Percentiles rank a stretch among this genome's conserved stretches.
Conservation (phyloP, 1,140 invertebrate genomes). For the Bombyx mori region DNA sequence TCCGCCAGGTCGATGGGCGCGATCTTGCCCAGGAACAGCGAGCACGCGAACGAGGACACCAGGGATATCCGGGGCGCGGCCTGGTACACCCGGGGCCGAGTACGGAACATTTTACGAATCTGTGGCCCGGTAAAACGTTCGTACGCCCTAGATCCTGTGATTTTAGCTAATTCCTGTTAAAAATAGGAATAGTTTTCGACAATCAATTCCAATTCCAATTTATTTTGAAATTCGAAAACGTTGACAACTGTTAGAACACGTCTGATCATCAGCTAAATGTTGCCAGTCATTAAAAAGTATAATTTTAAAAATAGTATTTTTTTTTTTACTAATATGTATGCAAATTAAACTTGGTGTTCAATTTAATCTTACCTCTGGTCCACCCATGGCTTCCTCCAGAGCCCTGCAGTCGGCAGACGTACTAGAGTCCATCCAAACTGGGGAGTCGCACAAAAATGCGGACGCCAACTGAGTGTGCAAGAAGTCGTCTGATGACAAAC, state of each 20-base stretch:
- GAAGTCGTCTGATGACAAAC: slow-evolving; percentile 81
- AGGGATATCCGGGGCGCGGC: slow-evolving; percentile 92
- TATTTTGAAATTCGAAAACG: no score
- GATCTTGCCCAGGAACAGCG: slow-evolving; percentile 90
- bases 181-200: no score
- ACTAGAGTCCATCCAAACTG: slow-evolving; percentile 97
- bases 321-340: no score
- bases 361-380: slow-evolving; percentile 73
- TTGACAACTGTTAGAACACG: no score
- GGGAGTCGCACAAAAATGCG: slow-evolving; percentile 87
- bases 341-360: no score
- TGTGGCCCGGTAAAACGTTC: slow-evolving; percentile 95
- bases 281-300: no score
- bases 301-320: no score
- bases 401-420: slow-evolving; percentile 85
- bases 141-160: slow-evolving; percentile 94
- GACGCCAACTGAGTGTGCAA: slow-evolving; percentile 86
- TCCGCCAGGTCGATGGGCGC: slow-evolving; percentile 93
- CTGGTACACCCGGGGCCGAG: slow-evolving; percentile 81
- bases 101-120: slow-evolving; percentile 89
- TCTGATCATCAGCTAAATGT: no score
- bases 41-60: slow-evolving; percentile 92
- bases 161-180: slow-evolving; percentile 78
- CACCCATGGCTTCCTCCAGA: slow-evolving; percentile 86
- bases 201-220: no score